Percentiles rank a stretch among this genome's conserved stretches.
Conservation (phyloP, 1,140 invertebrate genomes). For the Panagrolaimus sp. region DNA sequence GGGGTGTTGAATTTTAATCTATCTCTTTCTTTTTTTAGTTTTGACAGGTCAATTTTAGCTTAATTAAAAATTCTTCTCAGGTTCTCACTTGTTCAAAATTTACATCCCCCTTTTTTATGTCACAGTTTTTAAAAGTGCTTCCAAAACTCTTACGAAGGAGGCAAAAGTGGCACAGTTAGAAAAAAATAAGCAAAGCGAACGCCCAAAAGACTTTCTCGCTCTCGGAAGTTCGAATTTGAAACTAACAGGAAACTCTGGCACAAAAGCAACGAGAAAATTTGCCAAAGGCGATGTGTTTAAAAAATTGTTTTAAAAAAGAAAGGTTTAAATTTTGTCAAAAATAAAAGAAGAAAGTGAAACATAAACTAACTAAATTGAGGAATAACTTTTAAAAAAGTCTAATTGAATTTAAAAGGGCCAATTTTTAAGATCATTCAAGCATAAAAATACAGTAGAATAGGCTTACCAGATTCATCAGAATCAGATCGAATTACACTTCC, state of each 20-base stretch:
- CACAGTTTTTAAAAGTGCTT: no score
- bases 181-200: constrained; percentile 8
- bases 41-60: no score
- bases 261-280: not conserved
- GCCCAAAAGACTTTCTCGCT: constrained; percentile 15
- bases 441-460: no score
- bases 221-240: not conserved
- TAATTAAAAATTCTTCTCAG: no score
- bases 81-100: no score
- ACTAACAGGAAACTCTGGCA: not conserved
- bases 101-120: no score
- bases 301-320: not conserved
- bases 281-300: no score
- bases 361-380: not conserved
- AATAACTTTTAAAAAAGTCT: not conserved
- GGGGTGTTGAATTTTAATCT: no score
- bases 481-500: constrained; percentile 22
- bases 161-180: constrained; percentile 1
- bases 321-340: not conserved
- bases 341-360: not conserved
- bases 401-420: not conserved
- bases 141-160: no score
- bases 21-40: no score
- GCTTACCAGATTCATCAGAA: constrained; percentile 26
- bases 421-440: no score